Conservation (phyloP, 1,140 invertebrate genomes). For the Bombyx mori region DNA sequence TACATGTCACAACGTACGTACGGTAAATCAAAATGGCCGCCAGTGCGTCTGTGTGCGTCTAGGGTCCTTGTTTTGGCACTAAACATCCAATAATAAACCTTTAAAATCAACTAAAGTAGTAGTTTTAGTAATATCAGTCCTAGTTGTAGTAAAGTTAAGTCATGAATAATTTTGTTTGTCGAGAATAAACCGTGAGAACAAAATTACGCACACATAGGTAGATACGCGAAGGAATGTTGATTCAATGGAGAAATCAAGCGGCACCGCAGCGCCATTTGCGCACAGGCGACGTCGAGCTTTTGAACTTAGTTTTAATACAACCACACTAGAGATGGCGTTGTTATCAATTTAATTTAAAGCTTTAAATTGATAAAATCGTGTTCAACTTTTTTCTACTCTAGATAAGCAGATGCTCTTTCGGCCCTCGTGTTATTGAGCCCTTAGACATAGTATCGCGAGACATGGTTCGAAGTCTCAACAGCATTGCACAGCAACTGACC, state of each 20-base stretch:
- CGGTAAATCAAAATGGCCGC: conserved; percentile 68
- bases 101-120: conserved; percentile 6
- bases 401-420: too few species aligned
- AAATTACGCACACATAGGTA: conserved; percentile 51
- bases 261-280: conserved; percentile 44
- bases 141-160: conserved; percentile 32
- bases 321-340: conserved; percentile 47
- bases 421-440: too few species aligned
- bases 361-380: too few species aligned
- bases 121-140: conserved; percentile 17
- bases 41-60: conserved; percentile 46
- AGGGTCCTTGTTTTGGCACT: conserved; percentile 28
- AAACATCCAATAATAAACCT: conserved; percentile 22
- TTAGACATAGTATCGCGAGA: too few species aligned
- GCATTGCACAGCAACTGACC: too few species aligned
- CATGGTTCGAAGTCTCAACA: not conserved
- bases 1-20: conserved; percentile 55
- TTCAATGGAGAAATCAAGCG: conserved; percentile 68
- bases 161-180: conserved; percentile 24
- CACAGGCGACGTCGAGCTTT: conserved; percentile 51
- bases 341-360: conserved; percentile 4
- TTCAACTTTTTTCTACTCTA: too few species aligned
- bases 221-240: conserved; percentile 67
- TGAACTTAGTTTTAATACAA: conserved; percentile 32
- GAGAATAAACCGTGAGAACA: conserved; percentile 52